phyloP scores from a whole-genome alignment of 1,140 invertebrate species.

The Mesaphorura yosii region DNA sequence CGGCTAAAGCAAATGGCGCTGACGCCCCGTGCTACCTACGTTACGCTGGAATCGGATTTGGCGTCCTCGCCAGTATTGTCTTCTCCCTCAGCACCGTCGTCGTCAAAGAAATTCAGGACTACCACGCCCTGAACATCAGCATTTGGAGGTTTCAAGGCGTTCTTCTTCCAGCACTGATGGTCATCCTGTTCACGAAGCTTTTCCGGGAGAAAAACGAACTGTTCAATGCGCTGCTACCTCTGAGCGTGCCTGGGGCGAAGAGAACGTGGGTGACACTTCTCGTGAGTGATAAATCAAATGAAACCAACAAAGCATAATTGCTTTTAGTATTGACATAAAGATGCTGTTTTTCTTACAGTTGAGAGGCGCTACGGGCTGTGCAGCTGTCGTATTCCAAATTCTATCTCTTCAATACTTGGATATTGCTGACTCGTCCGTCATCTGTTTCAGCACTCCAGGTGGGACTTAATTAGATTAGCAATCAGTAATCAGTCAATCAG shows the following conservation, averaged over 20 bases:
- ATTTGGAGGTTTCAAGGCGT: slow-evolving; percentile 18
- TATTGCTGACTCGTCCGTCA: slow-evolving; percentile 14
- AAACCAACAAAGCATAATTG: too few species aligned
- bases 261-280: too few species aligned
- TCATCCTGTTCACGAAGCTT: too few species aligned
- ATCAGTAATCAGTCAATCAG: too few species aligned
- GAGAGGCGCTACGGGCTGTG: slow-evolving; percentile 1
- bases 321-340: too few species aligned
- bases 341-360: too few species aligned
- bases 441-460: slow-evolving; percentile 4
- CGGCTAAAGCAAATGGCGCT: too few species aligned
- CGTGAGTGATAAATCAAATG: too few species aligned
- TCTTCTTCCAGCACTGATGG: slow-evolving; percentile 2
- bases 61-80: slow-evolving; percentile 1
- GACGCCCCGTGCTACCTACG: slow-evolving; percentile 1
- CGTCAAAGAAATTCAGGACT: background rate
- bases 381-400: slow-evolving; percentile 12
- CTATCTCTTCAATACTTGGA: slow-evolving; percentile 10
- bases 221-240: too few species aligned
- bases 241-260: too few species aligned
- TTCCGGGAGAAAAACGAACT: too few species aligned
- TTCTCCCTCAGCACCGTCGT: background rate
- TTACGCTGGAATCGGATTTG: slow-evolving; percentile 13
- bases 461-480: too few species aligned
- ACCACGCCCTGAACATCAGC: background rate